Percentiles rank a stretch among this genome's conserved stretches.
phyloP scores from a whole-genome alignment of 2,888 invertebrate genomes.

The Dasypolia templi region DNA sequence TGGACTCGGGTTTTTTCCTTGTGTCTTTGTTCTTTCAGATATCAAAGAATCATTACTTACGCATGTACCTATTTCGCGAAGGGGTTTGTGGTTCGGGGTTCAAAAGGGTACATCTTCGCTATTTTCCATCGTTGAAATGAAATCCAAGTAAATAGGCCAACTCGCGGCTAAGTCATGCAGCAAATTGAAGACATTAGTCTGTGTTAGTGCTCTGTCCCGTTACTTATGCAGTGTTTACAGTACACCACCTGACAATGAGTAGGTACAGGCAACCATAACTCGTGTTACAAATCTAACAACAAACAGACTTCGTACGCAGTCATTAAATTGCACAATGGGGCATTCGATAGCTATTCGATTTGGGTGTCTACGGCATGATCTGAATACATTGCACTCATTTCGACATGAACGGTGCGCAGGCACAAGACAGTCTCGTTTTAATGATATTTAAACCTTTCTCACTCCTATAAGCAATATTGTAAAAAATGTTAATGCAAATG shows the following conservation, averaged over 20 bases:
- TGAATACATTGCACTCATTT: conserved; percentile 77
- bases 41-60: neutral
- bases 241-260: conserved; percentile 62
- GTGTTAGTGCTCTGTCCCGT: conserved; percentile 32
- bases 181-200: neutral
- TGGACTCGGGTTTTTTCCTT: neutral
- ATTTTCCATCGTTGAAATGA: neutral
- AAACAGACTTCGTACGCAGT: conserved; percentile 69
- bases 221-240: conserved; percentile 59
- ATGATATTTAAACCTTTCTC: conserved; percentile 49
- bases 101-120: neutral
- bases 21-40: conserved; percentile 4
- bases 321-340: conserved; percentile 85
- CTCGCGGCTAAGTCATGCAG: conserved; percentile 5
- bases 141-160: neutral
- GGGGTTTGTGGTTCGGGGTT: neutral
- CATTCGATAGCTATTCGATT: conserved; percentile 81
- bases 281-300: conserved; percentile 75
- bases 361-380: conserved; percentile 76
- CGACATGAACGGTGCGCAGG: conserved; percentile 62
- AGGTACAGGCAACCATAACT: conserved; percentile 64
- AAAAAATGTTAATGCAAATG: no score
- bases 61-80: no score
- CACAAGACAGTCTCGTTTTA: conserved; percentile 47
- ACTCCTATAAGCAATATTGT: conserved; percentile 4